A percentile compares a stretch with the other conserved stretches of the same genome.
These are phyloP conservation scores for Therioaphis trifolii DNA, from an alignment of 2,888 invertebrate species.

Conservation along the genomic window DNA sequence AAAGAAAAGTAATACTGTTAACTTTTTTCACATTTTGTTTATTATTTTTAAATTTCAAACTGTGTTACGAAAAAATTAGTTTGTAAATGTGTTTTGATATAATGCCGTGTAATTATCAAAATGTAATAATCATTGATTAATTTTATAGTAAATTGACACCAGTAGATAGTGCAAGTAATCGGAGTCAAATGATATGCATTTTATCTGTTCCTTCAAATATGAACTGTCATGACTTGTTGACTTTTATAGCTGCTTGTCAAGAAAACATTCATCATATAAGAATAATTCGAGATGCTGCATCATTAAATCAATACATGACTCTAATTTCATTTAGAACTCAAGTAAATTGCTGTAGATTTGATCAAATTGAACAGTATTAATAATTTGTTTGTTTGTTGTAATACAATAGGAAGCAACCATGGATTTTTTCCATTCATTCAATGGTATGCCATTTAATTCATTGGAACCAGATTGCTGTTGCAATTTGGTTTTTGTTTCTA, in stretches of 20 bases:
- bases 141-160: conserved; percentile 78
- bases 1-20: conserved; percentile 86
- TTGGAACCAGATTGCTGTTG: conserved; percentile 92
- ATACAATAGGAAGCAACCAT: conserved; percentile 79
- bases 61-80: background rate
- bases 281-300: conserved; percentile 87
- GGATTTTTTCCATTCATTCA: conserved; percentile 92
- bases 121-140: too few species aligned
- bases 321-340: conserved; percentile 79
- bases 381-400: conserved; percentile 47
- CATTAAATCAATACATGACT: conserved; percentile 97
- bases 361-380: background rate
- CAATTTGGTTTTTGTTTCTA: conserved; percentile 94
- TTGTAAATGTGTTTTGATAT: too few species aligned
- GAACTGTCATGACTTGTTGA: conserved; percentile 91
- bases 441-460: conserved; percentile 92
- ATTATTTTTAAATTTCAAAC: background rate
- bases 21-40: background rate
- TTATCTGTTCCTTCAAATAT: conserved; percentile 90
- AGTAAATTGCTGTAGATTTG: conserved; percentile 51
- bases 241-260: conserved; percentile 94
- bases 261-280: conserved; percentile 89
- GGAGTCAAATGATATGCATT: conserved; percentile 87
- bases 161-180: conserved; percentile 75
- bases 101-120: too few species aligned